Base-by-base conservation (phyloP, 2,113 vertebrate species). In the Cyphomyrus plagiostoma region DNA sequence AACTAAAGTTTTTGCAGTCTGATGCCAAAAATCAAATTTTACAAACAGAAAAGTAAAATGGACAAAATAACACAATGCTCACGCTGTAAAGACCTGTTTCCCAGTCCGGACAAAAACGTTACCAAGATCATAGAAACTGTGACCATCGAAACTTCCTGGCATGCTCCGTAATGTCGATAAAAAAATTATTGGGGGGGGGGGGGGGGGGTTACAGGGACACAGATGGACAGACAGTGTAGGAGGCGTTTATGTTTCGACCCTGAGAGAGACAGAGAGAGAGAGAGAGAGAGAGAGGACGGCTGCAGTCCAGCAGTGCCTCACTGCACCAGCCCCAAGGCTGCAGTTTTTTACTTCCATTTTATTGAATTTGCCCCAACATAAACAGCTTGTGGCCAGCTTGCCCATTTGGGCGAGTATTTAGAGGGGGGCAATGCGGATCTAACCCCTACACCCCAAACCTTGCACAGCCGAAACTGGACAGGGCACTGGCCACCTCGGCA, bases 41-140 rank as follows among this genome's bases (percentile, higher is more conserved):
- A 83, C 74, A 90, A 82, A 90, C 70, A 83, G 62, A 70, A 88
- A 82, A 56, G 30, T 53, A 19, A 87, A 89, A 92, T 91, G 91
- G 92, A 94, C 90, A 91, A 89, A 91, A 86, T 89, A 91, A 93
- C 87, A 91, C 91, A 90, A 94, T 89, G 94, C 94, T 95, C 94
- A 96, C 95, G 94, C 95, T 96, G 95, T 96, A 96, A 96, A 96
- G 96, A 96, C 95, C 96, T 95, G 96, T 95, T 96, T 96, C 95
- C 94, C 94, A 95, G 94, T 95, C 95, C 94, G 92, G 94, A 94
- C 92, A 80, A 42, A 80, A 86, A 93, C 93, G 91, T 94, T 93
- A 94, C 94, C 89, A 94, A 92, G 91, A 93, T 94, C 93, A 88
- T 92, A 95, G 91, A 93, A 95, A 17, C 46, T 82, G 56, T 94